These are phyloP conservation scores for Pipistrellus kuhlii DNA, from an alignment of 2,797 vertebrate species.

Conservation along the genomic window DNA sequence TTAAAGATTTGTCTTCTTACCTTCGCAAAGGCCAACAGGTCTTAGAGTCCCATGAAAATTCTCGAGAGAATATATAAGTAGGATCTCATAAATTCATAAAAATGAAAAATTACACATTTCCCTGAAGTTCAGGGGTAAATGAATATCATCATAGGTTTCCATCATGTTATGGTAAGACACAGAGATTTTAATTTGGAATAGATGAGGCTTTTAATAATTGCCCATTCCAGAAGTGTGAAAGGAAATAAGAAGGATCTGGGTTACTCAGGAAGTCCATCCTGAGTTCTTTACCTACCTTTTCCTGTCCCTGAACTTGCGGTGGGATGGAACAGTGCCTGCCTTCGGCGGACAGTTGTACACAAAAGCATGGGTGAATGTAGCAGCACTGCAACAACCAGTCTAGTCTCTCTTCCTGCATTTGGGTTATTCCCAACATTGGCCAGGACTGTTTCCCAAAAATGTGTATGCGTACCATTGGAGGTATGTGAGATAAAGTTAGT, in stretches of 20 bases:
- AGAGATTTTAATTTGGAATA: conserved; percentile 25
- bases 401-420: not conserved
- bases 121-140: not conserved
- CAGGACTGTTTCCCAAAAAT: not conserved
- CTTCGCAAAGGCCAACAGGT: conserved; percentile 24
- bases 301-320: not conserved
- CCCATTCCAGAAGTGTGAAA: conserved; percentile 23
- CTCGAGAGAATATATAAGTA: not conserved
- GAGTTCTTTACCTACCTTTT: not conserved
- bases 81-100: not conserved
- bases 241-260: not conserved
- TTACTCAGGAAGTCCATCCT: not conserved
- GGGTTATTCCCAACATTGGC: not conserved
- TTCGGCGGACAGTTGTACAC: not conserved
- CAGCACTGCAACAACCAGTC: not conserved
- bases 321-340: not conserved
- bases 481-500: not conserved
- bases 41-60: not conserved
- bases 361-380: not conserved
- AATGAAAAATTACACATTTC: conserved; percentile 34
- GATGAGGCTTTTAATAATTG: conserved; percentile 24
- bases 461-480: not conserved
- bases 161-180: not conserved
- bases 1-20: conserved; percentile 25
- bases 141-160: not conserved